phyloP scores from a whole-genome alignment of 1,140 invertebrate genomes.

The Halictus rubicundus region DNA sequence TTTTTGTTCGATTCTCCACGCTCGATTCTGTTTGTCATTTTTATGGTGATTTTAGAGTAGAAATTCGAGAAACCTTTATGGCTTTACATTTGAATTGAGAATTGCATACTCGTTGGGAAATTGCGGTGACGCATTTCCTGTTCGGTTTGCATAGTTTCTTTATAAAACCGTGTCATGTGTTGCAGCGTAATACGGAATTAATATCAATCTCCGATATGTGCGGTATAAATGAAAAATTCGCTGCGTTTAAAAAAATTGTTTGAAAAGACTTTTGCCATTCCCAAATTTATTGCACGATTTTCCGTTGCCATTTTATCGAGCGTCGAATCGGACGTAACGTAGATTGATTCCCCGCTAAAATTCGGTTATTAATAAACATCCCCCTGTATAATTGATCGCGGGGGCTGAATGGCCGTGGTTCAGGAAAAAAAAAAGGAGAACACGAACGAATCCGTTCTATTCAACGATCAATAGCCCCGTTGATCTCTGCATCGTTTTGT shows the following conservation, averaged over 20 bases:
- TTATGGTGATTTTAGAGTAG: not conserved
- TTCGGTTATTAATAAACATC: not conserved
- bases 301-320: no score
- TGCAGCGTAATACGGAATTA: no score
- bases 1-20: not conserved
- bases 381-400: conserved; percentile 18
- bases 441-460: conserved; percentile 32
- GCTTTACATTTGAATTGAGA: no score
- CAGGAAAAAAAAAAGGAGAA: conserved; percentile 20
- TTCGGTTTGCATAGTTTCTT: no score
- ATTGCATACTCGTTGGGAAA: no score
- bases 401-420: not conserved
- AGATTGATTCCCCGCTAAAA: not conserved
- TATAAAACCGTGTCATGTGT: not conserved
- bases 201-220: no score
- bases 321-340: no score
- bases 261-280: no score
- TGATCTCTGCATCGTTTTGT: conserved; percentile 54
- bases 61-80: not conserved
- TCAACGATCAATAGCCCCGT: conserved; percentile 35
- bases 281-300: no score
- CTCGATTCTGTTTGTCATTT: not conserved
- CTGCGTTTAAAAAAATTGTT: no score
- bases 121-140: not conserved
- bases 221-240: no score